Conservation (phyloP, 2,888 invertebrate genomes). For the Tetragnatha montana region DNA sequence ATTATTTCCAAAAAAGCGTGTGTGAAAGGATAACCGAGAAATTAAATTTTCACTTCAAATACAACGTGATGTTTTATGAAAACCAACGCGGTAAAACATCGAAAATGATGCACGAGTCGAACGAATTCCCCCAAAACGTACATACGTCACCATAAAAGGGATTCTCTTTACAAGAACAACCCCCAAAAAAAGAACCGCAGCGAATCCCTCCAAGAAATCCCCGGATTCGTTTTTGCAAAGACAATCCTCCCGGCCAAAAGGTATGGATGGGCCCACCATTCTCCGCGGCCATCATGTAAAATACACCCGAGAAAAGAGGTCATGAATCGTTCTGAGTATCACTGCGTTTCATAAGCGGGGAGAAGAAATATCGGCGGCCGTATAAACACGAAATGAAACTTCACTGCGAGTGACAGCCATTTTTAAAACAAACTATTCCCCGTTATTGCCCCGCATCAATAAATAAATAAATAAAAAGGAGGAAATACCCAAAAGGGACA, state of each 20-base stretch:
- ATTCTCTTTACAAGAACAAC: background rate
- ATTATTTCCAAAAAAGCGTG: no score
- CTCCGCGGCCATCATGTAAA: slow-evolving; percentile 55
- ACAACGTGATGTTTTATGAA: no score
- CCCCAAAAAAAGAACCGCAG: background rate
- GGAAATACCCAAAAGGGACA: slow-evolving; percentile 39
- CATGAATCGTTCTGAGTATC: slow-evolving; percentile 38
- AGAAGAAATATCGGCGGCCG: background rate
- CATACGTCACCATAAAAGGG: background rate
- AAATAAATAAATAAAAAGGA: slow-evolving; percentile 34
- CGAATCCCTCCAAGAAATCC: background rate
- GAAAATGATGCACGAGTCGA: no score
- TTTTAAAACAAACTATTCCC: slow-evolving; percentile 49
- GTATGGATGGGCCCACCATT: slow-evolving; percentile 20
- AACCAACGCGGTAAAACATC: no score
- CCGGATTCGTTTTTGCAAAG: slow-evolving; percentile 39
- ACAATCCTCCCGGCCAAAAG: background rate
- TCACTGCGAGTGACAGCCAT: slow-evolving; percentile 27
- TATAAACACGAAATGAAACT: slow-evolving; percentile 35
- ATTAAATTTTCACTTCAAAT: no score
- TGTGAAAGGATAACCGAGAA: no score
- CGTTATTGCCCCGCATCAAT: slow-evolving; percentile 57
- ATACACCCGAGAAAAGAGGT: slow-evolving; percentile 30
- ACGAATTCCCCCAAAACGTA: background rate
- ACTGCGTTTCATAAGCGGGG: slow-evolving; percentile 26